Evolutionary conservation across 2,888 invertebrate genomes (phyloP), one percentile per base, ranked within the genome.

Genomic region (Loripinus fragilis): DNA sequence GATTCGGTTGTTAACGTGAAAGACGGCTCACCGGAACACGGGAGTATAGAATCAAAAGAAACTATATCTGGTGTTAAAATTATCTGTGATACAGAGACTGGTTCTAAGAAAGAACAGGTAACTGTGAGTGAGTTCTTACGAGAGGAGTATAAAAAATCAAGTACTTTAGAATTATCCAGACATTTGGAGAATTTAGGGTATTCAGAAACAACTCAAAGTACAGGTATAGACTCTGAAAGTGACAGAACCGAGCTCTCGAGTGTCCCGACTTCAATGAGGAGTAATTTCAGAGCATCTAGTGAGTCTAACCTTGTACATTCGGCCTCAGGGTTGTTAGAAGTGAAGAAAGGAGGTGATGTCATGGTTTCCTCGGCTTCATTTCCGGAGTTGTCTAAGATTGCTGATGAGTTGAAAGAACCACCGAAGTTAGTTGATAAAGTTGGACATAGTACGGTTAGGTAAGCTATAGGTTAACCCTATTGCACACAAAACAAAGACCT

Each of bases 391-490:
- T 85, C 87, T 10, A 87, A 86, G 74, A 76, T 85, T 64, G 76
- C 83, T 17, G 85, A 86, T 66, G 67, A 75, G 7, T 74, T 81
- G 23, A 83, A 74, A 71, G 83, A 85, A 41, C 71, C 75, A 25
- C 90, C 90, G 0, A 84, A 85, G 55, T 88, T 92, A 42, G 91
- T 92, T 28, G 87, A 91, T 65, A 86, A 88, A 70, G 89, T 93
- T 35, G 89, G 89, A 2, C 89, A 88, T 71, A 88, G 81, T 66
- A 93, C 92, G 60, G 87, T 93, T 64, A 91, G 89, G 92, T 91
- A 82, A 83, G 88, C 80, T n/a, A n/a, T n/a, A n/a, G n/a, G n/a
- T n/a, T n/a, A n/a, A n/a, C n/a, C n/a, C n/a, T n/a, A n/a, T n/a
- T n/a, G n/a, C n/a, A n/a, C n/a, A n/a, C n/a, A n/a, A n/a, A n/a